Conservation (phyloP, 2,888 invertebrate species). For the Trissolcus brochymenae region DNA sequence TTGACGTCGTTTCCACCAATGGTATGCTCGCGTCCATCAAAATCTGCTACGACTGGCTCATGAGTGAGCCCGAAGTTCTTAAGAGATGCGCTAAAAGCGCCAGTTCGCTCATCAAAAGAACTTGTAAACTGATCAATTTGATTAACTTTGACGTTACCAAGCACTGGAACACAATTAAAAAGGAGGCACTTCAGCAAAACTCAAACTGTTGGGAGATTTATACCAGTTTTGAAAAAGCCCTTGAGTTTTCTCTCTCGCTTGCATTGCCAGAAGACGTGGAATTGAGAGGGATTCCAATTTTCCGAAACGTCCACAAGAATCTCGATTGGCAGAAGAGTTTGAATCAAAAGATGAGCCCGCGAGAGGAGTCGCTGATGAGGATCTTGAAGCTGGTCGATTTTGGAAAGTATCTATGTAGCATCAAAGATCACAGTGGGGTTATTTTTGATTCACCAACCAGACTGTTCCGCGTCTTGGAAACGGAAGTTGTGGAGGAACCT, state of each 20-base stretch:
- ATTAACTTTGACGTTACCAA: conserved; percentile 81
- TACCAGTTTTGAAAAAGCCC: conserved; percentile 76
- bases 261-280: conserved; percentile 87
- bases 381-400: conserved; percentile 88
- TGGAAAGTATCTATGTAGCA: conserved; percentile 82
- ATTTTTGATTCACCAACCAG: conserved; percentile 79
- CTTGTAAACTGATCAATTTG: conserved; percentile 88
- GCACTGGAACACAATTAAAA: conserved; percentile 62
- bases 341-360: conserved; percentile 78
- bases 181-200: background rate
- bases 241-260: conserved; percentile 80
- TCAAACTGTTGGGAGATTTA: conserved; percentile 58
- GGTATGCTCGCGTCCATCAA: conserved; percentile 83
- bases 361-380: conserved; percentile 86
- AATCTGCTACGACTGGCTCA: conserved; percentile 90
- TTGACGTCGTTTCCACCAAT: conserved; percentile 80
- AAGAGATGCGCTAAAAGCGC: conserved; percentile 88
- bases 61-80: conserved; percentile 86
- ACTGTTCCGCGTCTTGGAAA: conserved; percentile 62
- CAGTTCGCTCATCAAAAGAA: conserved; percentile 86
- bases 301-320: conserved; percentile 82
- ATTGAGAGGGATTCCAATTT: conserved; percentile 83
- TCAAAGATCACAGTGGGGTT: conserved; percentile 82
- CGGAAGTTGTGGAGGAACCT: background rate
- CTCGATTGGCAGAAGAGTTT: conserved; percentile 84